phyloP scores from a whole-genome alignment of 2,888 invertebrate species.

The Microctonus hyperodae region DNA sequence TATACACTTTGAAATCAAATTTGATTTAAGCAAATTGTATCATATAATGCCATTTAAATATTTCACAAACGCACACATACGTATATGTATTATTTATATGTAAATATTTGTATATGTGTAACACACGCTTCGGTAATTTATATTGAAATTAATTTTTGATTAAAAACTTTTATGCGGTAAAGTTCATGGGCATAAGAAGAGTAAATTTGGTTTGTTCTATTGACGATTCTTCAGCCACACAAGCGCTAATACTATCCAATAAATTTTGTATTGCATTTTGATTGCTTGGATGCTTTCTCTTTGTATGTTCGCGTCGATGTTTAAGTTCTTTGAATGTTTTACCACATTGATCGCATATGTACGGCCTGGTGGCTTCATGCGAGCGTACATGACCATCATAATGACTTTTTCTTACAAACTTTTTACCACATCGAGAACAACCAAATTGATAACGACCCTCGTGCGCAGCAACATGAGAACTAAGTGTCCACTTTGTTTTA shows the following conservation, averaged over 20 bases:
- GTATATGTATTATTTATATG: too few relatives aligned
- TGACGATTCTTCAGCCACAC: conserved; percentile 51
- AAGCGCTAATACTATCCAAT: conserved; percentile 56
- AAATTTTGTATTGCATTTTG: conserved; percentile 57
- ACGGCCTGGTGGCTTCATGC: conserved; percentile 60
- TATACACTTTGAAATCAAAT: background rate
- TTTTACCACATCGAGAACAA: conserved; percentile 61
- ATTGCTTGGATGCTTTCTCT: conserved; percentile 55
- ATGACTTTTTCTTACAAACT: conserved; percentile 61
- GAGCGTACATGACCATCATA: conserved; percentile 61
- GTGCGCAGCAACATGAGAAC: conserved; percentile 61
- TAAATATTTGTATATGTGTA: background rate
- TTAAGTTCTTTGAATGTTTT: conserved; percentile 61
- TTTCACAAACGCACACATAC: too few relatives aligned
- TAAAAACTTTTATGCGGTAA: conserved; percentile 45
- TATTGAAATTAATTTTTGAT: conserved; percentile 19
- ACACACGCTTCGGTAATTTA: background rate
- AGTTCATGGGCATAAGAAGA: conserved; percentile 59
- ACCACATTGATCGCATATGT: conserved; percentile 59
- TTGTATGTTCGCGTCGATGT: conserved; percentile 60
- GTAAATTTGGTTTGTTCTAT: conserved; percentile 57
- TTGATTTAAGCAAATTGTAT: background rate
- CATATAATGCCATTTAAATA: background rate
- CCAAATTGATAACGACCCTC: conserved; percentile 60
- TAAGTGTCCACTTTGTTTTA: conserved; percentile 61